Evolutionary conservation across 2,797 vertebrate species (phyloP), one percentile per base, ranked within the genome.

Genomic region (Lutjanus campechanus): DNA sequence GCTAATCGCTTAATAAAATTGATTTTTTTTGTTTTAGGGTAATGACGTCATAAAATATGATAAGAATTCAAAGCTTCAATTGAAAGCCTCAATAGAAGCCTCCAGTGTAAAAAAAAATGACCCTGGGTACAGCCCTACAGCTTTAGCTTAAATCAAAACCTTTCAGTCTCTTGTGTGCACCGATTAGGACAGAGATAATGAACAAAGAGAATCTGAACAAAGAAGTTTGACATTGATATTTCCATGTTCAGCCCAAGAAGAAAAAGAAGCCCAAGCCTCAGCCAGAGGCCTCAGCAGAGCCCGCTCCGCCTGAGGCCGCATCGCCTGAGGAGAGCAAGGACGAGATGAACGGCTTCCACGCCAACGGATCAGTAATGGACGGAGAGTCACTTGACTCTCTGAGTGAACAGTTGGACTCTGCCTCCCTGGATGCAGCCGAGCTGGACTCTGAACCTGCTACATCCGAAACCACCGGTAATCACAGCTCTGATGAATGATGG

Each of bases 211-310:
- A 73, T 29, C 1, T 22, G 5, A 49, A 67, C 25, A 74, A 69
- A 73, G 19, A 51, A 2, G 12, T 53, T 43, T 87, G 70, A 88
- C 49, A 43, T 11, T 75, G 64, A 66, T 90, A 5, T 86, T 40
- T 83, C 11, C 2, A 9, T 73, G 47, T 85, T 3, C 85, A 96
- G 95, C 95, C 95, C 83, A 96, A 98, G 94, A 99, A 98, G 96
- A 99, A 98, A 96, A 97, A 95, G 93, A 99, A 98, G 94, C 95
- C 96, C 22, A 99, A 99, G 91, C 93, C 95, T 17, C 92, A 95
- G 82, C 89, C 93, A 1, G 91, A 94, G 69, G 90, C 87, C 61
- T 76, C 70, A 0, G 84, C 85, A 0, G 85, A 91, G 58, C 86
- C 95, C 5, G 91, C 93, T 60, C 94, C 95, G 1, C 92, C 93